Conservation (phyloP, 2,113 vertebrate species). For the Petrocephalus zakoni region DNA sequence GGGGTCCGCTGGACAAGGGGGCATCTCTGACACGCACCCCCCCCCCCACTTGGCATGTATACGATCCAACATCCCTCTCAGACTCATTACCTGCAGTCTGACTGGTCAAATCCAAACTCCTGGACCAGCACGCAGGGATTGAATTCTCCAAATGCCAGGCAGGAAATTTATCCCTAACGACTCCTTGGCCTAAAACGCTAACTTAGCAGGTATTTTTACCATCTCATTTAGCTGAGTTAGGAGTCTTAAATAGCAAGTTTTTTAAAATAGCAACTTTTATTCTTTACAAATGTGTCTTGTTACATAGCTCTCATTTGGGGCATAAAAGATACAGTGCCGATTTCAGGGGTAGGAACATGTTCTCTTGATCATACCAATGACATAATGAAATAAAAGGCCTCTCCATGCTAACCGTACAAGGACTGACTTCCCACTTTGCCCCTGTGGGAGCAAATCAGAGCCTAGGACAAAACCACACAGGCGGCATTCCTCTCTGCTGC, state of each 20-base stretch:
- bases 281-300: not conserved
- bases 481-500: not conserved
- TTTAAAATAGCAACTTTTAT: not conserved
- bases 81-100: not conserved
- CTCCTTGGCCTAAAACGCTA: not conserved
- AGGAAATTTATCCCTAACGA: not conserved
- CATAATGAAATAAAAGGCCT: not conserved
- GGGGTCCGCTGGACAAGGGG: not conserved
- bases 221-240: not conserved
- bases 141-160: not conserved
- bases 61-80: not conserved
- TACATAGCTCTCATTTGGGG: not conserved
- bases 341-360: not conserved
- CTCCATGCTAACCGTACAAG: not conserved
- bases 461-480: not conserved
- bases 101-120: not conserved
- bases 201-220: not conserved
- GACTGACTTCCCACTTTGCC: not conserved
- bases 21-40: not conserved
- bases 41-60: not conserved
- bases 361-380: not conserved
- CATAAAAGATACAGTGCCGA: not conserved
- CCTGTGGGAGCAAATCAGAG: not conserved
- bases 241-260: not conserved
- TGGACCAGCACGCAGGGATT: not conserved